phyloP scores from a whole-genome alignment of 1,140 invertebrate genomes.

The Holcopasites calliopsidis region DNA sequence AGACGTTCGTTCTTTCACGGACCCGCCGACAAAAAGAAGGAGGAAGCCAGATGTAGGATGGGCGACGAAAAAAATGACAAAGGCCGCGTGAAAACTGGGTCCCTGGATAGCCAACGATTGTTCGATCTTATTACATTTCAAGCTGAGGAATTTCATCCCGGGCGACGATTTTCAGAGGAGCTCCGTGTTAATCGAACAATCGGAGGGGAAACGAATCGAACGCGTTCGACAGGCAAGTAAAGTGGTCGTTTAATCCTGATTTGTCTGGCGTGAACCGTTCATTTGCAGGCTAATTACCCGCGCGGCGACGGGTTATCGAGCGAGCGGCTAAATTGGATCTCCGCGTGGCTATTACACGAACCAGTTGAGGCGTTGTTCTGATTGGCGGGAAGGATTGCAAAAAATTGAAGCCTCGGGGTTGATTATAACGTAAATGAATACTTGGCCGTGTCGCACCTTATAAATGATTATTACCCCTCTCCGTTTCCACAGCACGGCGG shows the following conservation, averaged over 20 bases:
- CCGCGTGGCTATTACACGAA: not conserved
- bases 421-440: slow-evolving; percentile 14
- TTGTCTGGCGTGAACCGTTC: not conserved
- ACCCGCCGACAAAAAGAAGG: not conserved
- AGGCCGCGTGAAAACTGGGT: not conserved
- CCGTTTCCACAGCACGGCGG: not conserved
- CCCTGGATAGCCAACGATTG: no score
- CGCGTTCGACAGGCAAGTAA: not conserved
- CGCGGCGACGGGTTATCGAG: not conserved
- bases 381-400: not conserved
- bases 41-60: slow-evolving; percentile 5
- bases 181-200: not conserved
- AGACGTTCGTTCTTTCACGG: not conserved
- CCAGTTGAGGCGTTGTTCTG: slow-evolving; percentile 14
- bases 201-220: not conserved
- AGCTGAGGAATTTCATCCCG: no score
- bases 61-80: not conserved
- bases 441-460: not conserved
- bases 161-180: not conserved
- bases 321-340: not conserved
- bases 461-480: not conserved
- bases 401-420: not conserved
- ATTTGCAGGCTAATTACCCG: slow-evolving; percentile 24
- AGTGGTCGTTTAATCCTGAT: not conserved
- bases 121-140: no score